Evolutionary conservation across 2,888 invertebrate species (phyloP).

Genomic region (Argyra leucocephala): DNA sequence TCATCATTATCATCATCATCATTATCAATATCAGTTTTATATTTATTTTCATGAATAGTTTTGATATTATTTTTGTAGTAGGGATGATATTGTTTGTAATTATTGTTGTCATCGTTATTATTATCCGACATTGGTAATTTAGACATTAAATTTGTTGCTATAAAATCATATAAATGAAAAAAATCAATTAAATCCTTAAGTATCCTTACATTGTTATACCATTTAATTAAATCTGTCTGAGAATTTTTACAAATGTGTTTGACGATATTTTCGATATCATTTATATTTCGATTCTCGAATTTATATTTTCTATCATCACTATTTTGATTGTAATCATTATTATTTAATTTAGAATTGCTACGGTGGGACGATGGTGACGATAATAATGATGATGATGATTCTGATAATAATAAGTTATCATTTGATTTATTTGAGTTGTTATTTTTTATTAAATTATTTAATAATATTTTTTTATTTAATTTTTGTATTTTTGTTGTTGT

Average conservation of each 20-base stretch:
- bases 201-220: conserved; percentile 25
- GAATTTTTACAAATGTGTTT: not conserved
- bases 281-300: conserved; percentile 1
- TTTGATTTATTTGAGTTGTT: not conserved
- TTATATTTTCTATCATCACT: conserved; percentile 12
- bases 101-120: not conserved
- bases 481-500: conserved; percentile 11
- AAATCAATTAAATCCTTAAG: conserved; percentile 37
- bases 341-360: not conserved
- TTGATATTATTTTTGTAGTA: not conserved
- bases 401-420: not conserved
- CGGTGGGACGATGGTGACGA: not conserved
- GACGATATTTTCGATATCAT: not conserved
- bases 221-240: not conserved
- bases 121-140: not conserved
- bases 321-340: conserved; percentile 2
- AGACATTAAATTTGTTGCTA: conserved; percentile 23
- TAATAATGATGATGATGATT: not conserved
- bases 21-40: conserved; percentile 11
- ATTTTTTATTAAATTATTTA: not conserved
- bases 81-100: not conserved
- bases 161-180: conserved; percentile 41
- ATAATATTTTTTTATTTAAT: not conserved
- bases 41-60: not conserved
- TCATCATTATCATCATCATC: conserved; percentile 1